Percentiles rank a stretch among this genome's conserved stretches.
phyloP scores from a whole-genome alignment of 2,888 invertebrate species.

The Drosophila crucigera region DNA sequence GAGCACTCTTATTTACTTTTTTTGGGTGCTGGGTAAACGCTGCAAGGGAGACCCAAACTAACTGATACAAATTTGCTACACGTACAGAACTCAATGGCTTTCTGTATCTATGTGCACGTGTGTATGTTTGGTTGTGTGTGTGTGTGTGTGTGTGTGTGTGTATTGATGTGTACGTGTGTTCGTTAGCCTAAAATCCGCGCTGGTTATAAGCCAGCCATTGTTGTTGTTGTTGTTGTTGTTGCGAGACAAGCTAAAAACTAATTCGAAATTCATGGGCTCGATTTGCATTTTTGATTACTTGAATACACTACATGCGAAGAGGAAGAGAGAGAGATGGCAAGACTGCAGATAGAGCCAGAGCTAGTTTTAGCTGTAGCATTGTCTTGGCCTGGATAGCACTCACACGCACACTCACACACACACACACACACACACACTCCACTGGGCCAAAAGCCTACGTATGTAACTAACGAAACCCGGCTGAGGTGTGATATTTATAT shows the following conservation, averaged over 20 bases:
- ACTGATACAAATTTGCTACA: conserved; percentile 80
- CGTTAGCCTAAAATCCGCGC: conserved; percentile 78
- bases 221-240: conserved; percentile 44
- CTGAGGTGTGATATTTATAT: conserved; percentile 77
- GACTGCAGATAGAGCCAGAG: conserved; percentile 18
- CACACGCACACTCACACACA: not conserved
- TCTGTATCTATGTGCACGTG: conserved; percentile 15
- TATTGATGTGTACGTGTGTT: conserved; percentile 66
- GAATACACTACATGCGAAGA: conserved; percentile 59
- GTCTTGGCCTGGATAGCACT: conserved; percentile 48
- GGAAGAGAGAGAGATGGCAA: not conserved
- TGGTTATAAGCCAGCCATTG: conserved; percentile 53
- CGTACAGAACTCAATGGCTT: conserved; percentile 56
- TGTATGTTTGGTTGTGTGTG: conserved; percentile 4
- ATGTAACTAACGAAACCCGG: conserved; percentile 39
- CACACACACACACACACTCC: not conserved
- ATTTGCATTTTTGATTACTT: conserved; percentile 85
- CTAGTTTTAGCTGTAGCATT: conserved; percentile 46
- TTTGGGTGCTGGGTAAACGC: conserved; percentile 44
- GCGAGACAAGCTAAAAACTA: conserved; percentile 70
- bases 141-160: conserved; percentile 9
- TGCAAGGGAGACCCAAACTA: conserved; percentile 53
- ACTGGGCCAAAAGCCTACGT: conserved; percentile 16
- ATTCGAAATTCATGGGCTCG: conserved; percentile 84
- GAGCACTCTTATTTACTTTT: conserved; percentile 1